Evolutionary conservation across 2,797 vertebrate species (phyloP), one percentile per base, ranked within the genome.

Genomic region (Hipposideros larvatus): DNA sequence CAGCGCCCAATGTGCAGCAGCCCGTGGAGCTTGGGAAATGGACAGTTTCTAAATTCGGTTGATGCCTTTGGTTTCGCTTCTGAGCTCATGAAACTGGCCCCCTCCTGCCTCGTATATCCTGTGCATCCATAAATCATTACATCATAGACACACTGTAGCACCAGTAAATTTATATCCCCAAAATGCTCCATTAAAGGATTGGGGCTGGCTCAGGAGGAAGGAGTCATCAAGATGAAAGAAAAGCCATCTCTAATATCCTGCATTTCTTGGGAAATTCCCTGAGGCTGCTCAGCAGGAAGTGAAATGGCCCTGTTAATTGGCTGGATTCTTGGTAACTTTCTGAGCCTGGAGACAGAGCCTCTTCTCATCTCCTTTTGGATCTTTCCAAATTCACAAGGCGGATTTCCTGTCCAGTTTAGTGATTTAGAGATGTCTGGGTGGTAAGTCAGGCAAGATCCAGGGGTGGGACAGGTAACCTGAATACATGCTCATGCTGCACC

Each of bases 151-250:
- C 95, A 83, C 94, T 87, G 97, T 97, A 96, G 95, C 97, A 96
- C 95, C 96, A 97, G 96, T 98, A 96, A 98, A 98, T 78, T 79
- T 89, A 97, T 88, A 96, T 74, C 70, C 74, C 53, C 92, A 96
- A 97, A 97, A 97, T 11, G 71, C 95, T 97, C 51, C 37, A 80
- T 97, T 90, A 95, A 97, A 93, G 95, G 79, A 88, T 75, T 95
- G 43, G 75, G 51, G 26, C 19, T 97, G 80, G 91, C 66, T 98
- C 93, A 83, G 87, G 96, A 97, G 24, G 34, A 55, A 48, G 96
- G 96, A 97, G 78, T 97, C 97, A 94, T 57, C 19, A 96, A 97
- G 98, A 98, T 98, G 93, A 98, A 98, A 98, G 98, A 97, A 98
- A 89, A 93, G 68, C 37, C 93, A 19, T 87, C 98, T 97, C 96